Conservation (phyloP, 2,888 invertebrate genomes). For the Drosophila colorata region DNA sequence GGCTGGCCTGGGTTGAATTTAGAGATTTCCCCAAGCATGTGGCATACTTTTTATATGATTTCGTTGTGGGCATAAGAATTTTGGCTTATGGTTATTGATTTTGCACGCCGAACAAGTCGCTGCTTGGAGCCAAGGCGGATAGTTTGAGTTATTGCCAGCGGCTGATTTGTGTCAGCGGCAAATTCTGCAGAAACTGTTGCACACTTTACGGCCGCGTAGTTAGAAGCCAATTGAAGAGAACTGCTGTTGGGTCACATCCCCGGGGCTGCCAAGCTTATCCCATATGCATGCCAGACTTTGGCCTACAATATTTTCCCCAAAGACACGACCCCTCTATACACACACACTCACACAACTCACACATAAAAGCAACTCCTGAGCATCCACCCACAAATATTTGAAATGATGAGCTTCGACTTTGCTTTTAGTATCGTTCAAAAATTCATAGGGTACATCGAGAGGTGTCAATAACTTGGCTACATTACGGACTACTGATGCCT, state of each 20-base stretch:
- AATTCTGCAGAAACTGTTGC: constrained; percentile 53
- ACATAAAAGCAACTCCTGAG: no score
- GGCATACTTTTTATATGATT: constrained; percentile 73
- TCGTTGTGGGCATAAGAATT: constrained; percentile 65
- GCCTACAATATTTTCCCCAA: constrained; percentile 28
- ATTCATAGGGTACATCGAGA: constrained; percentile 58
- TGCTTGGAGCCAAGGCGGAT: constrained; percentile 12
- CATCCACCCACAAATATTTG: constrained; percentile 13
- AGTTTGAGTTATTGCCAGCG: constrained; percentile 56
- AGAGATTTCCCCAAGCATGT: constrained; percentile 78
- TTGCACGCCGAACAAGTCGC: constrained; percentile 26
- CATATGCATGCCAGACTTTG: constrained; percentile 21
- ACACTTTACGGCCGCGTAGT: constrained; percentile 34
- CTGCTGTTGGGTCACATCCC: constrained; percentile 4
- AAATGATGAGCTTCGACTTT: constrained; percentile 20
- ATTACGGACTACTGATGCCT: constrained; percentile 25
- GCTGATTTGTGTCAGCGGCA: constrained; percentile 65
- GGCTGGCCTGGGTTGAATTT: constrained; percentile 49
- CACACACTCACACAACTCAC: neutral
- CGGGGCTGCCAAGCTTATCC: constrained; percentile 5
- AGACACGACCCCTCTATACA: constrained; percentile 3
- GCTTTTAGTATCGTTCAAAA: constrained; percentile 63
- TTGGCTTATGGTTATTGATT: constrained; percentile 76
- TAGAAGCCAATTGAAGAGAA: neutral
- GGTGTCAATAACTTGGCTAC: constrained; percentile 69